Evolutionary conservation across 2,797 vertebrate genomes (phyloP).

Genomic region (Cyprinella venusta): DNA sequence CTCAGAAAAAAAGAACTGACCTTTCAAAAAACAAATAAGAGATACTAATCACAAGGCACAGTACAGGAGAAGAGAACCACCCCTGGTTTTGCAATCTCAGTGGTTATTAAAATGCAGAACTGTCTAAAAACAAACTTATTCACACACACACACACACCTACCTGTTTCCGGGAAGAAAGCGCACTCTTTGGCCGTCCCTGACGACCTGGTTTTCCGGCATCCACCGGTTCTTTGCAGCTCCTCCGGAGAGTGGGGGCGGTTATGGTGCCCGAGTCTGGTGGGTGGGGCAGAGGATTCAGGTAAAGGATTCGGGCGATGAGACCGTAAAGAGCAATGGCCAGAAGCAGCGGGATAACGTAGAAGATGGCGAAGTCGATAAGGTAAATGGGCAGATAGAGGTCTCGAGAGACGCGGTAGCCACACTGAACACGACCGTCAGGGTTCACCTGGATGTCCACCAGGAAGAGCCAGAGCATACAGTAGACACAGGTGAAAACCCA

Average conservation of each 20-base stretch:
- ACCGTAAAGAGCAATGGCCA: conserved; percentile 80
- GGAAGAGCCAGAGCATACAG: conserved; percentile 86
- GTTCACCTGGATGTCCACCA: conserved; percentile 81
- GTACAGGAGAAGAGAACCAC: conserved; percentile 19
- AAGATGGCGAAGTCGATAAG: conserved; percentile 85
- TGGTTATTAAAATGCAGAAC: conserved; percentile 36
- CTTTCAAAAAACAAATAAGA: conserved; percentile 44
- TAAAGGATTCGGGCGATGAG: conserved; percentile 82
- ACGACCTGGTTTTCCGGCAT: conserved; percentile 59
- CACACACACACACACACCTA: conserved; percentile 58
- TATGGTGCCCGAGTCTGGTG: conserved; percentile 63
- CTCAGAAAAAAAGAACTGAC: conserved; percentile 21
- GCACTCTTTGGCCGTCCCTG: conserved; percentile 69
- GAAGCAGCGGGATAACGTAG: conserved; percentile 80
- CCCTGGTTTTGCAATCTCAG: conserved; percentile 27
- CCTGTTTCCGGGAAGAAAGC: conserved; percentile 84
- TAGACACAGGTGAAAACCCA: conserved; percentile 82
- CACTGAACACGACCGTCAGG: conserved; percentile 75
- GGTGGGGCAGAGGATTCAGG: conserved; percentile 74
- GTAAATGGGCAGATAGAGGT: conserved; percentile 87
- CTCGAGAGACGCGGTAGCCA: conserved; percentile 81
- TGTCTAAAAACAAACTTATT: conserved; percentile 31
- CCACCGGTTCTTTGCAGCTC: conserved; percentile 68
- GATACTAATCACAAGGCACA: conserved; percentile 42
- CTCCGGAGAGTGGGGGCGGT: conserved; percentile 64